Percentiles rank a stretch among this genome's conserved stretches.
phyloP scores from a whole-genome alignment of 2,888 invertebrate genomes.

The Parochlus steinenii region DNA sequence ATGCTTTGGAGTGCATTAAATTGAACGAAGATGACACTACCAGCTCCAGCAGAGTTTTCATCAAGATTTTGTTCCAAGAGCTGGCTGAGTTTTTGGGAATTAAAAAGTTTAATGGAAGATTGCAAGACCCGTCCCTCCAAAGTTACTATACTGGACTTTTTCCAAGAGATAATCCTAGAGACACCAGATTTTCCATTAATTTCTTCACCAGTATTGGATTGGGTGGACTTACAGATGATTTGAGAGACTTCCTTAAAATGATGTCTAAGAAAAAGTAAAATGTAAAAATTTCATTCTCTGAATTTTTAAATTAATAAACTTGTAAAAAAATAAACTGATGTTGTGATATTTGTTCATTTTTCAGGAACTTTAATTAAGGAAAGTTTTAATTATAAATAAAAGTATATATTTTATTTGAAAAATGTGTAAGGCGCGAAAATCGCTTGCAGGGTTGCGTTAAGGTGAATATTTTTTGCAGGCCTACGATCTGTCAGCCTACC shows the following conservation, averaged over 20 bases:
- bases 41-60: constrained; percentile 91
- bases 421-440: no score
- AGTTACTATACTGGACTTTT: constrained; percentile 81
- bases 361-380: no score
- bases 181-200: constrained; percentile 94
- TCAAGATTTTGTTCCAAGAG: constrained; percentile 95
- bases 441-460: no score
- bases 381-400: background rate
- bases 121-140: constrained; percentile 77
- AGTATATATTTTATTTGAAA: no score
- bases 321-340: background rate
- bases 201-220: constrained; percentile 95
- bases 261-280: constrained; percentile 41
- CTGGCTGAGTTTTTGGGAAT: constrained; percentile 93
- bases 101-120: constrained; percentile 71
- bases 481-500: no score
- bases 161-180: constrained; percentile 88
- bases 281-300: background rate
- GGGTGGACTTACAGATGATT: constrained; percentile 87
- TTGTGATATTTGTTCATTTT: background rate
- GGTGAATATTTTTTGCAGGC: no score
- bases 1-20: constrained; percentile 72
- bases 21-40: constrained; percentile 96
- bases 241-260: constrained; percentile 72
- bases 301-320: constrained; percentile 1